phyloP scores from a whole-genome alignment of 2,888 invertebrate genomes.

The Eupithecia vulgata region DNA sequence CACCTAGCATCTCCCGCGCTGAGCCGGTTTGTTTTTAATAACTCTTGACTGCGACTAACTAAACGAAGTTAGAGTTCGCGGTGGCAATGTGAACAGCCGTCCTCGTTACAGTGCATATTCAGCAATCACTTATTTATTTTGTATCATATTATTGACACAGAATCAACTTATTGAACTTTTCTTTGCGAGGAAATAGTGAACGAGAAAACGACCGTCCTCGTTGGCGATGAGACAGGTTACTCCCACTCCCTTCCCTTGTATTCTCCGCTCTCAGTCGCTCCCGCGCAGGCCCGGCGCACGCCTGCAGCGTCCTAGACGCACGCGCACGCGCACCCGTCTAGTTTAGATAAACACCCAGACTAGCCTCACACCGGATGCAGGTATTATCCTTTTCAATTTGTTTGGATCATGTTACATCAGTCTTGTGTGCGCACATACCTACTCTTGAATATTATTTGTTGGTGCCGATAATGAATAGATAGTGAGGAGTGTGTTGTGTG shows the following conservation, averaged over 20 bases:
- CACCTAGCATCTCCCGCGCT: not conserved
- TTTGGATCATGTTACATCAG: constrained; percentile 38
- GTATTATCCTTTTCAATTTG: constrained; percentile 34
- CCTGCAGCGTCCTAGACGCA: constrained; percentile 59
- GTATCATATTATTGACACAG: not conserved
- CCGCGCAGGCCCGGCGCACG: constrained; percentile 24
- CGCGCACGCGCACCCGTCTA: constrained; percentile 48
- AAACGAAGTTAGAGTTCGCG: not conserved
- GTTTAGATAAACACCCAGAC: constrained; percentile 40
- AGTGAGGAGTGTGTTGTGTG: constrained; percentile 30
- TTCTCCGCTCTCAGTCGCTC: not conserved
- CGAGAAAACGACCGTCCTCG: not conserved
- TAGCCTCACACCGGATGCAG: constrained; percentile 39
- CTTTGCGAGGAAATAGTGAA: not conserved
- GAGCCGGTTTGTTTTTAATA: not conserved
- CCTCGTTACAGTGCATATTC: not conserved
- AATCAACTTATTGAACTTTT: not conserved
- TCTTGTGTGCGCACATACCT: constrained; percentile 43
- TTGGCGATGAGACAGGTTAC: not conserved
- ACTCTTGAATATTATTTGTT: constrained; percentile 20
- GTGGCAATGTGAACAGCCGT: not conserved
- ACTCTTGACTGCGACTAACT: not conserved
- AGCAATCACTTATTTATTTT: not conserved
- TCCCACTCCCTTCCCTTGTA: not conserved
- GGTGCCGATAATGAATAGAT: not conserved